Evolutionary conservation across 2,888 invertebrate genomes (phyloP).

Genomic region (Mesoligia furuncula): DNA sequence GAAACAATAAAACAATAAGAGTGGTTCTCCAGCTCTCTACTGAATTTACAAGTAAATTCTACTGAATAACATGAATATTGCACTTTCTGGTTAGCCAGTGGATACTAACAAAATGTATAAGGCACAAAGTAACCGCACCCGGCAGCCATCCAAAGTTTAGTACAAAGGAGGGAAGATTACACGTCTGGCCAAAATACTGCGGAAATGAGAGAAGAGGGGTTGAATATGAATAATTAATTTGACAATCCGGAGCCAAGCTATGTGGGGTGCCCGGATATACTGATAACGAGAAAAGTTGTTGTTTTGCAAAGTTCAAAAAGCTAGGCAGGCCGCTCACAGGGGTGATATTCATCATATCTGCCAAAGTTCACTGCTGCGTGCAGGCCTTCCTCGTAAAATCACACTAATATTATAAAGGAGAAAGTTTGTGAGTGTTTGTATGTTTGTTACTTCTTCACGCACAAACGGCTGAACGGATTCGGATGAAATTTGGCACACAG

Average conservation of each 20-base stretch:
- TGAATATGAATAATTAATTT: constrained; percentile 13
- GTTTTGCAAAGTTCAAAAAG: not conserved
- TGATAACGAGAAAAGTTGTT: not conserved
- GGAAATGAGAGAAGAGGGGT: not conserved
- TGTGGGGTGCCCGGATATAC: no score
- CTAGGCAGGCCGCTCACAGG: not conserved
- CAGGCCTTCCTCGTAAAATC: not conserved
- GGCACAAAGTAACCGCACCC: not conserved
- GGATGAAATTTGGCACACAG: no score
- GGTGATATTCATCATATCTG: not conserved
- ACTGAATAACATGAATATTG: constrained; percentile 23
- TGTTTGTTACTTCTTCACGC: no score
- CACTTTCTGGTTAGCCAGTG: constrained; percentile 10
- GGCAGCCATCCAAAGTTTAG: constrained; percentile 6
- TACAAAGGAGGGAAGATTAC: constrained; percentile 16
- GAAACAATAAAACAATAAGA: not conserved
- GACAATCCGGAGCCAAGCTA: not conserved
- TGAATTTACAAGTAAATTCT: constrained; percentile 13
- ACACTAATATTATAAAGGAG: no score
- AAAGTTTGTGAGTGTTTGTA: no score
- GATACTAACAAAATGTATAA: constrained; percentile 4
- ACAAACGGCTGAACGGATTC: no score
- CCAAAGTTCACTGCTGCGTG: not conserved
- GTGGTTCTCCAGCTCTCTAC: not conserved
- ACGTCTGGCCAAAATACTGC: constrained; percentile 6